Conservation (phyloP, 2,888 invertebrate species). For the Sthenelais limicola region DNA sequence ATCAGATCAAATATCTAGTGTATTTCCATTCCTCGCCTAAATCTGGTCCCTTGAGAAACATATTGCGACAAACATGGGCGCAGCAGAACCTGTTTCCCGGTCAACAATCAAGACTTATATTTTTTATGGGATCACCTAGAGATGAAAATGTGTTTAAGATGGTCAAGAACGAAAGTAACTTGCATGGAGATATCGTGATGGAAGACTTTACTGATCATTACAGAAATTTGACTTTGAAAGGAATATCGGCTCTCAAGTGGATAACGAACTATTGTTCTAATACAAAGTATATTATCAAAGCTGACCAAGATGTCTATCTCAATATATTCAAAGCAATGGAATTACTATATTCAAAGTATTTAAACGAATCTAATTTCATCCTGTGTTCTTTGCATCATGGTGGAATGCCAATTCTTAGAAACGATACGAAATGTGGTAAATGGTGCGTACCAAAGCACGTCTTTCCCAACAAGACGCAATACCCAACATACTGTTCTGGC, state of each 20-base stretch:
- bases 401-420: conserved; percentile 14
- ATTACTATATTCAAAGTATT: background rate
- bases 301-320: conserved; percentile 31
- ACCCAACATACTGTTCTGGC: conserved; percentile 28
- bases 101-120: background rate
- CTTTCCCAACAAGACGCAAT: background rate
- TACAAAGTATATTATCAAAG: conserved; percentile 10
- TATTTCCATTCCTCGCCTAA: conserved; percentile 9
- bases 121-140: conserved; percentile 31
- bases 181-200: conserved; percentile 26
- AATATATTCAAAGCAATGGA: conserved; percentile 9
- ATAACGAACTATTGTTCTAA: background rate
- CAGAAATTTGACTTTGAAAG: conserved; percentile 29
- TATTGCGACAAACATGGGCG: conserved; percentile 11
- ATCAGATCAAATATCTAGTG: background rate
- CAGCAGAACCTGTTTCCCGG: conserved; percentile 15
- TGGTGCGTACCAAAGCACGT: conserved; percentile 19
- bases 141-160: background rate
- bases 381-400: background rate
- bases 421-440: background rate
- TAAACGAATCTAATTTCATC: background rate
- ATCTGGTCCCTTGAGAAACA: background rate
- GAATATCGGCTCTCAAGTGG: conserved; percentile 22
- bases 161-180: background rate
- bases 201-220: conserved; percentile 23